Evolutionary conservation across 2,888 invertebrate genomes (phyloP).

Genomic region (Zygothrica quintamaculata): DNA sequence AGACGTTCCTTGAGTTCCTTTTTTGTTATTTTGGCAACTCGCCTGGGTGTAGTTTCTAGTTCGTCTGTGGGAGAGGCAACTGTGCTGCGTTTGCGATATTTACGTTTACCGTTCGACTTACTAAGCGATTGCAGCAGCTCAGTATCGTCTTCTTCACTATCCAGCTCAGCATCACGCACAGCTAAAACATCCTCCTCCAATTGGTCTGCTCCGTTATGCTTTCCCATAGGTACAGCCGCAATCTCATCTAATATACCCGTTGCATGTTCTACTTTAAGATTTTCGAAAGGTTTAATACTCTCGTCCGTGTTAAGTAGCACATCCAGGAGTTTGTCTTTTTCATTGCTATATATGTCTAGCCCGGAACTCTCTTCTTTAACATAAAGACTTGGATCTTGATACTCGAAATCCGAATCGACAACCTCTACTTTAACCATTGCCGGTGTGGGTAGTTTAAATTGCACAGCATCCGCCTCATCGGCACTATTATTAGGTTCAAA

Average conservation of each 20-base stretch:
- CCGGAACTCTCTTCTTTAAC: constrained; percentile 75
- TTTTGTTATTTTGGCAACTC: constrained; percentile 75
- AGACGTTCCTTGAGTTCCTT: constrained; percentile 79
- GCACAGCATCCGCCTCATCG: constrained; percentile 56
- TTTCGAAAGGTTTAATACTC: constrained; percentile 67
- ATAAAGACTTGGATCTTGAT: constrained; percentile 63
- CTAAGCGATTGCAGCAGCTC: constrained; percentile 21
- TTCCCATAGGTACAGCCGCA: constrained; percentile 73
- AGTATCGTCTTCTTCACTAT: constrained; percentile 35
- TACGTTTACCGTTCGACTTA: constrained; percentile 56
- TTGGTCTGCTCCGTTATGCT: constrained; percentile 54
- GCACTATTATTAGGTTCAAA: constrained; percentile 74
- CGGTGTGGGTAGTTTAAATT: constrained; percentile 56
- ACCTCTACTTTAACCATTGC: constrained; percentile 66
- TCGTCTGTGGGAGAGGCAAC: constrained; percentile 31
- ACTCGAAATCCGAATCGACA: constrained; percentile 69
- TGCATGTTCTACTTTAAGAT: constrained; percentile 65
- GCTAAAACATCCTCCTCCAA: constrained; percentile 74
- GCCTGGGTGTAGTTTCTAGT: constrained; percentile 47
- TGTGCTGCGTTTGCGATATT: constrained; percentile 63
- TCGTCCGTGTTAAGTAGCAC: constrained; percentile 70
- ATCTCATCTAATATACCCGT: constrained; percentile 74
- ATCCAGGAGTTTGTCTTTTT: constrained; percentile 79
- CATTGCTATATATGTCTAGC: constrained; percentile 73
- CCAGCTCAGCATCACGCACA: constrained; percentile 51